These are phyloP conservation scores for Leucopternis melanops DNA, from an alignment of 2,113 vertebrate genomes.

Conservation along the genomic window DNA sequence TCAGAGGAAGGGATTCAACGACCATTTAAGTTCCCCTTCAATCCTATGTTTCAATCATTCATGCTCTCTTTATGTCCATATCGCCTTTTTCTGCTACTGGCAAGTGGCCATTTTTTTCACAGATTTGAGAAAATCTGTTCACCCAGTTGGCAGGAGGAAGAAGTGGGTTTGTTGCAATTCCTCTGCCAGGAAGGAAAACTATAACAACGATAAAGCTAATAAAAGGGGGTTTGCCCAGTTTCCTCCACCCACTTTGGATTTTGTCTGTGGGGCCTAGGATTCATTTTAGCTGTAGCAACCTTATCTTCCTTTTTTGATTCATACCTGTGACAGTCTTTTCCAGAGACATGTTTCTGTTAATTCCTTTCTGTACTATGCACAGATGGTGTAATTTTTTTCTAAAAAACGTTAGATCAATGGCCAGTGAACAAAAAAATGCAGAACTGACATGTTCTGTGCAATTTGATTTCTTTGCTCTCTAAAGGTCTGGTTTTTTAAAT, in stretches of 20 bases:
- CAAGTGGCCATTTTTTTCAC: background rate
- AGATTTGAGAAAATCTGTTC: background rate
- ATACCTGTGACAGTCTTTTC: background rate
- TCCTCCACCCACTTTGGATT: background rate
- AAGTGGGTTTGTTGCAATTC: background rate
- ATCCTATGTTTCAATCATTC: accelerated
- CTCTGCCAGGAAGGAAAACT: background rate
- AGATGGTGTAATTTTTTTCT: background rate
- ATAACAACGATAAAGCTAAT: background rate
- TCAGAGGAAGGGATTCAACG: background rate
- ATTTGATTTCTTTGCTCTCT: background rate
- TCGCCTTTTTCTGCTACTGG: background rate
- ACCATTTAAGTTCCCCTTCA: background rate
- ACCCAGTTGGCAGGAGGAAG: background rate
- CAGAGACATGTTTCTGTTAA: background rate
- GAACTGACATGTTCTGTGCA: background rate
- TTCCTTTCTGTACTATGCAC: background rate
- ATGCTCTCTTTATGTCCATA: background rate
- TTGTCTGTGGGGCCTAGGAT: background rate
- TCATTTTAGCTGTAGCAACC: background rate
- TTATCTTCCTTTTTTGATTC: background rate
- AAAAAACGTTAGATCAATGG: background rate
- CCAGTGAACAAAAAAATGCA: background rate
- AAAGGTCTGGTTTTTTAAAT: background rate
- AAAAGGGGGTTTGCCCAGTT: background rate